Conservation (phyloP, 2,113 vertebrate genomes). For the Pseudonaja textilis region DNA sequence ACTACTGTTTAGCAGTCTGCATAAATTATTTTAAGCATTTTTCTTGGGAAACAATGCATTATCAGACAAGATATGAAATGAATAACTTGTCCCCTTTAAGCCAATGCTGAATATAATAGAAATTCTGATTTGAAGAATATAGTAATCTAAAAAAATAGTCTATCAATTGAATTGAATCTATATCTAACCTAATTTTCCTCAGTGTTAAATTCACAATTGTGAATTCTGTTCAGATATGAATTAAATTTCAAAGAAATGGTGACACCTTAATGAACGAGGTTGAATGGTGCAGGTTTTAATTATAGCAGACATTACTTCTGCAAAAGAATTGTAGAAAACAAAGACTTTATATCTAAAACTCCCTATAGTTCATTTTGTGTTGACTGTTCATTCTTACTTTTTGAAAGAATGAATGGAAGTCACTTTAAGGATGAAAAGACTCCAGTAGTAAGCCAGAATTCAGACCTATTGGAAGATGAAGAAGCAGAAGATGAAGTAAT, state of each 20-base stretch:
- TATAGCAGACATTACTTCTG: background rate
- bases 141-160: background rate
- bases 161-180: background rate
- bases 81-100: background rate
- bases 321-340: background rate
- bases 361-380: slow-evolving; percentile 23
- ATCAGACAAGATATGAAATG: background rate
- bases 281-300: slow-evolving; percentile 5
- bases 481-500: slow-evolving; percentile 87
- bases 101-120: background rate
- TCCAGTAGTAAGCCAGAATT: slow-evolving; percentile 77
- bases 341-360: background rate
- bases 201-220: background rate
- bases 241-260: background rate
- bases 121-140: background rate
- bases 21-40: background rate
- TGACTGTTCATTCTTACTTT: slow-evolving; percentile 23
- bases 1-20: background rate
- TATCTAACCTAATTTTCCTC: background rate
- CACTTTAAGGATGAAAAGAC: slow-evolving; percentile 89
- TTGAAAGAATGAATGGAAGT: slow-evolving; percentile 84
- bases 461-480: slow-evolving; percentile 87
- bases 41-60: background rate
- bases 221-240: background rate
- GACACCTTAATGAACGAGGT: background rate